Base-by-base conservation (phyloP, 2,113 vertebrate genomes). In the Pelmatolapia mariae region DNA sequence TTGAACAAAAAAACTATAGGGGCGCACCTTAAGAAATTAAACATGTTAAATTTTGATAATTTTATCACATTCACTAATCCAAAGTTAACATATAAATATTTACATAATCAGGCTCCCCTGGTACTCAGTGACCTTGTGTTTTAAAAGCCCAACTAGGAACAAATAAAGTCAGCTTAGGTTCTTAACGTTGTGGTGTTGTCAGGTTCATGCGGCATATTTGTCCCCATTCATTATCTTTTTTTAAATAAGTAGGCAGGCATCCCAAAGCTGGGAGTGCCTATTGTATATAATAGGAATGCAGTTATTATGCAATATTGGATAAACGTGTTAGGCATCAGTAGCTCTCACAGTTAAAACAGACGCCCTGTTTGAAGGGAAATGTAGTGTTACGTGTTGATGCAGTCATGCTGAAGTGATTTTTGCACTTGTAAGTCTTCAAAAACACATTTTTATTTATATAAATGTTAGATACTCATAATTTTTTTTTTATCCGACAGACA, bases 81-180 rank as follows among this genome's bases (percentile, higher is more conserved):
- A 71, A 71, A 43, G 36, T 71, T 71, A 71, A 71, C 13, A 71
- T 1, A 24, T 71, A 71, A 71, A 43, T 71, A 40, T 71, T 71
- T 40, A 24, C 66, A 71, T 43, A 43, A 71, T 71, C 66, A 43
- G 36, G 36, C 36, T 71, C 15, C 36, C 36, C 66, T 15, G 36
- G 66, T 43, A 43, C 36, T 71, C 66, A 4, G 8, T 71, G 66
- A 71, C 66, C n/a, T 71, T 43, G 40, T 43, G 13, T 43, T 43
- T 43, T 43, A 6, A 43, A 43, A 43, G 11, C 40, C 40, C 12
- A 13, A 43, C 5, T 13, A 43, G 40, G 40, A 9, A 43, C 11
- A 43, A 13, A 5, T 40, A 68, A 68, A 68, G 31, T 40, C 7
- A 40, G 19, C n/a, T 68, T 9, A 68, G 36, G 63, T 40, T 40